Conservation (phyloP, 2,888 invertebrate species). For the Leucophenga maculata region DNA sequence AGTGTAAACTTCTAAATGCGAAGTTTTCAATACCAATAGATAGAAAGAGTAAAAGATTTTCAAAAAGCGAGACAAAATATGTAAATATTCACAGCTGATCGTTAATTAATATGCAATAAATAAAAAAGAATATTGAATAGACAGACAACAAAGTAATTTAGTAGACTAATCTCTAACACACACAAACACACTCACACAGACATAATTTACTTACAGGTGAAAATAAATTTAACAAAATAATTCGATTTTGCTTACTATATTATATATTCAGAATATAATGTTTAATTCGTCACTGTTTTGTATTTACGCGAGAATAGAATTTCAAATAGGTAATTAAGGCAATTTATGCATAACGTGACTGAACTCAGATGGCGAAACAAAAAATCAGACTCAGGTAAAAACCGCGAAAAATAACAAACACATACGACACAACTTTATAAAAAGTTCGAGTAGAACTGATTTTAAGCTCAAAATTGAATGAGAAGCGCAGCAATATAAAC, state of each 20-base stretch:
- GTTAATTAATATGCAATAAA: constrained; percentile 43
- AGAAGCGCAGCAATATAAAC: neutral
- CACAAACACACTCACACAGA: neutral
- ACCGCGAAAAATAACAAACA: neutral
- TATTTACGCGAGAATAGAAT: neutral
- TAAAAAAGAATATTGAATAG: neutral
- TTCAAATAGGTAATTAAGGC: constrained; percentile 1
- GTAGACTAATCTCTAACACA: neutral
- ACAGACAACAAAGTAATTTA: neutral
- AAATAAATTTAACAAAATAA: too few species aligned
- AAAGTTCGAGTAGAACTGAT: constrained; percentile 9
- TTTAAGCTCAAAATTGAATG: neutral
- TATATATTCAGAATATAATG: neutral
- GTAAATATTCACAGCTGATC: constrained; percentile 57
- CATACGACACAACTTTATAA: neutral
- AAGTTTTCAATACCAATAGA: too few species aligned
- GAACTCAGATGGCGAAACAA: too few species aligned
- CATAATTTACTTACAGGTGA: too few species aligned
- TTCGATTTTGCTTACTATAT: too few species aligned
- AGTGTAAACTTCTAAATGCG: too few species aligned
- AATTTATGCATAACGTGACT: neutral
- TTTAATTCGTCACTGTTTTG: neutral
- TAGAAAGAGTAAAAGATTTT: too few species aligned
- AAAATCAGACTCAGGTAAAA: too few species aligned
- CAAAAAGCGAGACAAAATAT: constrained; percentile 12